A percentile compares a stretch with the other conserved stretches of the same genome.
These are phyloP conservation scores for Mesorhabditis belari DNA, from an alignment of 2,888 invertebrate species.

Conservation along the genomic window DNA sequence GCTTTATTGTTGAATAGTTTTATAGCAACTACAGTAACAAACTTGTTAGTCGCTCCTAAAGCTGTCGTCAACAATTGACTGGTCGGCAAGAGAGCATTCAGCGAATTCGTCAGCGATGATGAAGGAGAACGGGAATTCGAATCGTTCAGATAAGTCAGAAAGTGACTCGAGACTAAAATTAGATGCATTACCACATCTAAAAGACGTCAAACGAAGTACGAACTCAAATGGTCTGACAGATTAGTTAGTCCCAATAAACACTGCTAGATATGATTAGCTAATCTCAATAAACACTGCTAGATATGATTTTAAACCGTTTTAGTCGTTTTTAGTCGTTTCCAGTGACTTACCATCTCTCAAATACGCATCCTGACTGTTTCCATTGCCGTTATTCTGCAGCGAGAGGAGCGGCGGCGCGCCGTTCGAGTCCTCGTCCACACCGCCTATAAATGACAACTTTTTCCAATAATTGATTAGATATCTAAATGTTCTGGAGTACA, in stretches of 20 bases:
- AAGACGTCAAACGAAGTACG: slow-evolving; percentile 1
- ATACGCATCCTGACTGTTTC: slow-evolving; percentile 21
- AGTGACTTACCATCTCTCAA: too few relatives aligned
- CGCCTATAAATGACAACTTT: too few relatives aligned
- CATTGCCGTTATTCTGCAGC: slow-evolving; percentile 5
- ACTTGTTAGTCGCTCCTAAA: too few relatives aligned
- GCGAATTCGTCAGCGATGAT: background rate
- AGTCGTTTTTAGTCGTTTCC: too few relatives aligned
- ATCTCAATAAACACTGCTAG: too few relatives aligned
- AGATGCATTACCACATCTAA: background rate
- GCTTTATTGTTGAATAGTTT: too few relatives aligned
- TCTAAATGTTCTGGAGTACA: too few relatives aligned
- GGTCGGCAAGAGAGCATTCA: background rate
- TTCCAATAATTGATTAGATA: too few relatives aligned
- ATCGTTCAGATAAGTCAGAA: slow-evolving; percentile 34
- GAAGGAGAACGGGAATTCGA: slow-evolving; percentile 23
- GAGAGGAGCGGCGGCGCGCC: background rate
- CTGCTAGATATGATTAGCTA: too few relatives aligned
- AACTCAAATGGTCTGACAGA: background rate
- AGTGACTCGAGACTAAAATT: slow-evolving; percentile 22
- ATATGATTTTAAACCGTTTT: too few relatives aligned
- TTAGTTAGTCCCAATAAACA: too few relatives aligned
- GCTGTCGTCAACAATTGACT: background rate
- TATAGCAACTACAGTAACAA: too few relatives aligned
- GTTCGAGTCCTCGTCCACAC: slow-evolving; percentile 7